Evolutionary conservation across 2,888 invertebrate species (phyloP).

Genomic region (Standfussiana lucernea): DNA sequence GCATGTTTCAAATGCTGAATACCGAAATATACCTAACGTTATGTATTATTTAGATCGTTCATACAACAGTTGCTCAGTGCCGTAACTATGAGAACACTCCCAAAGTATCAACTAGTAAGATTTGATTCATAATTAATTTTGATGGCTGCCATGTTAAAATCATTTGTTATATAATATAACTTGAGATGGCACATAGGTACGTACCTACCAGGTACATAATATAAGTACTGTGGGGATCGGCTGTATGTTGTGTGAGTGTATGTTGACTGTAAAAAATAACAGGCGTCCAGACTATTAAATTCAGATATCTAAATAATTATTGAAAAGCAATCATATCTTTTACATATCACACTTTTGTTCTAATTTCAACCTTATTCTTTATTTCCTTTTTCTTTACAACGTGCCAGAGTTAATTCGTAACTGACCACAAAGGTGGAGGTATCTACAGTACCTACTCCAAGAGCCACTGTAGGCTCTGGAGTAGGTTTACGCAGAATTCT

Average conservation of each 20-base stretch:
- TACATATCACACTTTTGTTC: neutral
- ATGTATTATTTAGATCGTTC: slow-evolving; percentile 37
- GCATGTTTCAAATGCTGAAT: slow-evolving; percentile 16
- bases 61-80: slow-evolving; percentile 39
- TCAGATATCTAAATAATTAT: too few relatives aligned
- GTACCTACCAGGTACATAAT: neutral
- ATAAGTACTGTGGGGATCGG: neutral
- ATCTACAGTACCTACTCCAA: neutral
- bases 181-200: slow-evolving; percentile 2
- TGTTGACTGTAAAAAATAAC: neutral
- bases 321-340: too few relatives aligned
- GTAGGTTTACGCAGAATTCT: neutral
- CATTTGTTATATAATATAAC: slow-evolving; percentile 9
- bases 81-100: slow-evolving; percentile 26
- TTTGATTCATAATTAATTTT: slow-evolving; percentile 65
- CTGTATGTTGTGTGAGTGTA: neutral
- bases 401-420: neutral
- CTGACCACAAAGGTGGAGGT: neutral
- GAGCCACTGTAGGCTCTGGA: neutral
- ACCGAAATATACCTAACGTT: slow-evolving; percentile 7
- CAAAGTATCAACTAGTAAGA: slow-evolving; percentile 54
- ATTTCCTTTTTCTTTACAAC: neutral
- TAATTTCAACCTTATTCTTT: neutral
- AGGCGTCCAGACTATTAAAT: neutral
- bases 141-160: slow-evolving; percentile 29